Percentiles rank a stretch among this genome's conserved stretches.
These are phyloP conservation scores for Drosophila eugracilis DNA, from an alignment of 1,140 invertebrate species.

Conservation along the genomic window DNA sequence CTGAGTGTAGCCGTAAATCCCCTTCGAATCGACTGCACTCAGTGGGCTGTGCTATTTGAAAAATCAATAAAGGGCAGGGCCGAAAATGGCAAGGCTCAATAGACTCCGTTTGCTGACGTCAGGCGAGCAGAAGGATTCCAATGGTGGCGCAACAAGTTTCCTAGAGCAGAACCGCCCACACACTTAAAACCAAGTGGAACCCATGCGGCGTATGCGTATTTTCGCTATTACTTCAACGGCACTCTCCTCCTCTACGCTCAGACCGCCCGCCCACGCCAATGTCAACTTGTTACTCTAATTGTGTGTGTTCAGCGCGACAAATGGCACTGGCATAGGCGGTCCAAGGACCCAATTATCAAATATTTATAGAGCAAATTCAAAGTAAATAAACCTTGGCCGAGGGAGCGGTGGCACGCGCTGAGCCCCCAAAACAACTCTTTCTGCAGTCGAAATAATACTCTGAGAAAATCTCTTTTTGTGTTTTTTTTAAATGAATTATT, in stretches of 20 bases:
- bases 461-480: neutral
- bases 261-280: no score
- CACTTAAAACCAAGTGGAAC: constrained; percentile 8
- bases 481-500: constrained; percentile 56
- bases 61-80: constrained; percentile 66
- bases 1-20: neutral
- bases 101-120: constrained; percentile 63
- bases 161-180: constrained; percentile 12
- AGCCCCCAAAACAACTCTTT: constrained; percentile 23
- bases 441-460: neutral
- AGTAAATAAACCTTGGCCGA: constrained; percentile 63
- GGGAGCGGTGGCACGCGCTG: constrained; percentile 41
- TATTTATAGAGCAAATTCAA: constrained; percentile 60
- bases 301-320: constrained; percentile 35
- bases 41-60: constrained; percentile 17
- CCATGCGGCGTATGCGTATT: constrained; percentile 53
- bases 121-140: constrained; percentile 4
- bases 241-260: no score
- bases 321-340: constrained; percentile 15
- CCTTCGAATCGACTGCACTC: constrained; percentile 15
- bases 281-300: constrained; percentile 55
- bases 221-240: neutral
- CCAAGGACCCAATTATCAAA: constrained; percentile 71
- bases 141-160: constrained; percentile 60
- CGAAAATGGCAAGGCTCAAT: constrained; percentile 26